phyloP scores from a whole-genome alignment of 1,140 invertebrate species.

The Achroia grisella region DNA sequence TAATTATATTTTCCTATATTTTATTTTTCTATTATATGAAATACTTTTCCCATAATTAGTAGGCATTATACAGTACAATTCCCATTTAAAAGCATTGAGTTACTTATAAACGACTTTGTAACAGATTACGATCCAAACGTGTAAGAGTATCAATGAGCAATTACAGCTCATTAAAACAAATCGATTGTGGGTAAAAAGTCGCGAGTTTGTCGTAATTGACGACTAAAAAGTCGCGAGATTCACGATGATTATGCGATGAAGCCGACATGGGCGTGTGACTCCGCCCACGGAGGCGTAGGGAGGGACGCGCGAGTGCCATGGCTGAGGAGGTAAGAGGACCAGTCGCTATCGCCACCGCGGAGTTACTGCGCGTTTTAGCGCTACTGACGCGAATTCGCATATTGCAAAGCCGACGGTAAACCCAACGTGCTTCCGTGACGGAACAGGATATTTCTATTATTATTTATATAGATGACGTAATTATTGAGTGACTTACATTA shows the following conservation, averaged over 20 bases:
- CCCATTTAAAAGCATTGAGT: too few relatives aligned
- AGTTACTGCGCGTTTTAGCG: slow-evolving; percentile 43
- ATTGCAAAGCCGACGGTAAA: slow-evolving; percentile 8
- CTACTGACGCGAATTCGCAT: slow-evolving; percentile 26
- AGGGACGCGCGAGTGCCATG: slow-evolving; percentile 31
- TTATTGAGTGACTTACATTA: slow-evolving; percentile 1
- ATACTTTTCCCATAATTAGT: too few relatives aligned
- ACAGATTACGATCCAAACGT: too few relatives aligned
- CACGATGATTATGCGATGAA: slow-evolving; percentile 12
- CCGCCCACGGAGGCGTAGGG: slow-evolving; percentile 56
- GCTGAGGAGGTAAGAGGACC: slow-evolving; percentile 51
- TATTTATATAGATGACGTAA: background rate
- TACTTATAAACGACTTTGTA: too few relatives aligned
- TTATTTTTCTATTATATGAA: too few relatives aligned
- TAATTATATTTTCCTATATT: too few relatives aligned
- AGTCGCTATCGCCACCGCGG: slow-evolving; percentile 53
- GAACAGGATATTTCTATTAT: background rate
- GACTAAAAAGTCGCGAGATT: slow-evolving; percentile 34
- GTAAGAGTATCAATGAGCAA: slow-evolving; percentile 47
- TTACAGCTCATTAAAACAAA: slow-evolving; percentile 56
- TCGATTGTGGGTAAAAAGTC: slow-evolving; percentile 52
- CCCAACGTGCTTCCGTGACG: background rate
- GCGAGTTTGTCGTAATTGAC: slow-evolving; percentile 36
- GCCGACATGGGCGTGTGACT: slow-evolving; percentile 31
- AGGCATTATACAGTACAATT: too few relatives aligned